Conservation (phyloP, 35 echinoderm and acorn worm genomes). For the Holothuria glaberrima region DNA sequence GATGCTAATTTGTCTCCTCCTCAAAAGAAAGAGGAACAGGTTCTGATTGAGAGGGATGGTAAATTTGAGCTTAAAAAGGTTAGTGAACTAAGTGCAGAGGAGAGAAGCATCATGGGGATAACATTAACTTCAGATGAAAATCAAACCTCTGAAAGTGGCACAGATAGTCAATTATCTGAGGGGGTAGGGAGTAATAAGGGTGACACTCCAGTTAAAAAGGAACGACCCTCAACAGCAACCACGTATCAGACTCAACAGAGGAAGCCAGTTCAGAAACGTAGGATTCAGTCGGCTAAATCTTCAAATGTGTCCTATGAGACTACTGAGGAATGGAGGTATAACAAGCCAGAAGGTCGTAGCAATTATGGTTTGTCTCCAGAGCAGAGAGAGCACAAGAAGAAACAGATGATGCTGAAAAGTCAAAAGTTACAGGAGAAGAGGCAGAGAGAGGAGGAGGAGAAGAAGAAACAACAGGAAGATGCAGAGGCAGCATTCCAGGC, state of each 20-base stretch:
- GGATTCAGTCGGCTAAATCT: constrained; percentile 74
- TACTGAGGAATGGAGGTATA: neutral
- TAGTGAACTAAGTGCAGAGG: constrained; percentile 71
- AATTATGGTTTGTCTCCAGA: constrained; percentile 85
- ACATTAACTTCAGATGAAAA: neutral
- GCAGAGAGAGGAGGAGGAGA: constrained; percentile 71
- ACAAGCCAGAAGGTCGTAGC: constrained; percentile 53
- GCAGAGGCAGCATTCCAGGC: constrained; percentile 78
- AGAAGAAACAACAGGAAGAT: constrained; percentile 67
- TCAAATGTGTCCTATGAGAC: neutral
- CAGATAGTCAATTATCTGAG: neutral
- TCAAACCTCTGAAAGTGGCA: neutral
- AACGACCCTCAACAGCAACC: constrained; percentile 76
- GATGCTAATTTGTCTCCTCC: neutral
- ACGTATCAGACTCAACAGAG: constrained; percentile 10
- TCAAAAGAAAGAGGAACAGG: constrained; percentile 58
- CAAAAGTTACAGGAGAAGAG: constrained; percentile 67
- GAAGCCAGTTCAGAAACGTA: constrained; percentile 42
- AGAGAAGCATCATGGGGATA: constrained; percentile 71
- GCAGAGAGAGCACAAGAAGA: constrained; percentile 78
- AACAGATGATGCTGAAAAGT: constrained; percentile 58
- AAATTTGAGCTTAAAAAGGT: constrained; percentile 90
- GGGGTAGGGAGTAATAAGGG: neutral
- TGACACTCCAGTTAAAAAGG: constrained; percentile 50
- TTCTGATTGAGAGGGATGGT: constrained; percentile 84